These are phyloP conservation scores for Vanessa tameamea DNA, from an alignment of 1,140 invertebrate species.

Conservation along the genomic window DNA sequence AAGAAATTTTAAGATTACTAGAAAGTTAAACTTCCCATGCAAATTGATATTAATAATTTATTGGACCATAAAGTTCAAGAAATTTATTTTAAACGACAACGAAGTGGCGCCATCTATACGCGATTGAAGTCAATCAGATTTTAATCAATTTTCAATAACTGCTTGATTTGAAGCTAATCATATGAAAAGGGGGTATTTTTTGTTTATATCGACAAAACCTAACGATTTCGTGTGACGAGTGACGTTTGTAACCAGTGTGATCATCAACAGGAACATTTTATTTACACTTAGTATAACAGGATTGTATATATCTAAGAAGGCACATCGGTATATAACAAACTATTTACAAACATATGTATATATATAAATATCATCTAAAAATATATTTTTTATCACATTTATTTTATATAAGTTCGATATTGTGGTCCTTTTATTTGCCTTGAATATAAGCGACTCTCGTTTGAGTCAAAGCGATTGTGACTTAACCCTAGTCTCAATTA, in stretches of 20 bases:
- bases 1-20: too few relatives aligned
- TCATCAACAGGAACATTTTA: constrained; percentile 5
- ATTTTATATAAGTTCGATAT: constrained; percentile 38
- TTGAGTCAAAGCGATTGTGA: background rate
- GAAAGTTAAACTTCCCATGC: too few relatives aligned
- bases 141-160: too few relatives aligned
- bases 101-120: too few relatives aligned
- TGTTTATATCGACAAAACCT: too few relatives aligned
- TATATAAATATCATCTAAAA: constrained; percentile 66
- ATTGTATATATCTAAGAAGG: constrained; percentile 42
- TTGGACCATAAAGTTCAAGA: too few relatives aligned
- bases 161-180: too few relatives aligned
- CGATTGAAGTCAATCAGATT: too few relatives aligned
- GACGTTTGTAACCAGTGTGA: constrained; percentile 15
- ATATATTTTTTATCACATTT: constrained; percentile 68
- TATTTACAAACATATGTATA: constrained; percentile 56
- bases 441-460: background rate
- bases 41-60: too few relatives aligned
- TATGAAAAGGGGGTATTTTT: background rate
- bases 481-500: background rate
- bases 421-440: constrained; percentile 46
- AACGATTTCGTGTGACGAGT: background rate
- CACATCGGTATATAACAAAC: constrained; percentile 46
- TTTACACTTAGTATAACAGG: constrained; percentile 15
- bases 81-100: too few relatives aligned